Conservation (phyloP, 2,113 vertebrate genomes). For the Falcunculus frontatus region DNA sequence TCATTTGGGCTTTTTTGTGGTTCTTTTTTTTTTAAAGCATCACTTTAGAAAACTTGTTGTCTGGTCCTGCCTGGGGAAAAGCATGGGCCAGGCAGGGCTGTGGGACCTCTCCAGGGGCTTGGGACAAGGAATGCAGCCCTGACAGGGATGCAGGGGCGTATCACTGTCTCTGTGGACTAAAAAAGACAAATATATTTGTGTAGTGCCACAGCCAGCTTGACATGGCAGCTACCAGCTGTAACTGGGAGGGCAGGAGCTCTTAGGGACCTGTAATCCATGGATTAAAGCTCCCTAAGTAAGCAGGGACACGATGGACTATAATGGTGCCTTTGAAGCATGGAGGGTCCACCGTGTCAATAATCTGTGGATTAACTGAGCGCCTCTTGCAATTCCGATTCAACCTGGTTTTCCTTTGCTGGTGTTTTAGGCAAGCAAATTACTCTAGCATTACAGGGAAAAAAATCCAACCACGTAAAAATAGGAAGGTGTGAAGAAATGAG, state of each 20-base stretch:
- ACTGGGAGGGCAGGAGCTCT: neutral
- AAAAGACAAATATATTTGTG: neutral
- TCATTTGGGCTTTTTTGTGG: neutral
- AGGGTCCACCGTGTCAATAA: neutral
- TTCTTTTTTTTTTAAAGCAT: neutral
- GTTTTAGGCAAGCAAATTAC: constrained; percentile 10
- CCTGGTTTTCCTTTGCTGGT: neutral
- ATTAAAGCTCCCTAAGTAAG: neutral
- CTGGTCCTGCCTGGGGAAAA: neutral
- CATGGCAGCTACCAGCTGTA: neutral
- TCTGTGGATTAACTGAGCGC: neutral
- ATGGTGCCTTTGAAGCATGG: neutral
- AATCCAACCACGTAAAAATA: neutral
- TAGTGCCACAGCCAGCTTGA: neutral
- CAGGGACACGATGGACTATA: neutral
- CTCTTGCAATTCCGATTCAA: neutral
- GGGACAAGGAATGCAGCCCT: accelerated
- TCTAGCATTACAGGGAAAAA: neutral
- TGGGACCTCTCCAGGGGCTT: neutral
- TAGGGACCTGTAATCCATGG: neutral
- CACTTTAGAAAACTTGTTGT: neutral
- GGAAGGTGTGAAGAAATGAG: neutral
- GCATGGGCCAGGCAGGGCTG: accelerated
- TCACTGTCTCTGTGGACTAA: neutral
- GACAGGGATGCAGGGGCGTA: accelerated